Evolutionary conservation across 1,140 invertebrate species (phyloP), one percentile per base, ranked within the genome.

Genomic region (Macrotrachela quadricornifera): DNA sequence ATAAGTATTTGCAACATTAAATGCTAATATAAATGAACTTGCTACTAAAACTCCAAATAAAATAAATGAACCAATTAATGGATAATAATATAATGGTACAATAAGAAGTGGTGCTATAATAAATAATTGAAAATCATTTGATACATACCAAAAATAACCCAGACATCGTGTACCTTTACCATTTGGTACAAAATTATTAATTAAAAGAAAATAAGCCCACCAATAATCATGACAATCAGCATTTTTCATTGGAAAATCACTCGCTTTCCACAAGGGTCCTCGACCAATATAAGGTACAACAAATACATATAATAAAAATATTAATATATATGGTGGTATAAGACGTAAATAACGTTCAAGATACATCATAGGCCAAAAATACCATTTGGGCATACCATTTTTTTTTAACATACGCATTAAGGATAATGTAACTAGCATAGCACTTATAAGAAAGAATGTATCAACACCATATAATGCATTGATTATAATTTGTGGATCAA

Each of bases 131-230:
- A 81, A 82, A 60, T 85, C 82, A 59, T 83, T 82, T 10, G 81
- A 80, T 49, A 84, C 69, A 64, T 81, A 83, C 81, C 80, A 83
- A 0, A 78, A 74, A 61, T 78, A 75, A 0, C 76, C 71, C 70
- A 81, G 74, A 61, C 81, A 82, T 45, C 48, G 46, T 13, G 16
- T 41, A 30, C 46, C 47, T 54, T 54, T 54, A 41, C 80, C 75
- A 4, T 75, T 76, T 17, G 76, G 70, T 4, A 82, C 73, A 55
- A 85, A 80, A 64, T 85, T 87, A 62, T 85, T 84, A n/a, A 85
- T 73, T 62, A 83, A 84, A 1, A 85, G 68, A 13, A 85, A 65
- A 62, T 85, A 84, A 0, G 77, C 73, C 83, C 83, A 87, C 83
- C 83, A 85, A 16, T 78, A 79, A 10, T 73, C 66, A 56, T 71